Conservation (phyloP, 2,888 invertebrate genomes). For the Lordiphosa andalusiaca region DNA sequence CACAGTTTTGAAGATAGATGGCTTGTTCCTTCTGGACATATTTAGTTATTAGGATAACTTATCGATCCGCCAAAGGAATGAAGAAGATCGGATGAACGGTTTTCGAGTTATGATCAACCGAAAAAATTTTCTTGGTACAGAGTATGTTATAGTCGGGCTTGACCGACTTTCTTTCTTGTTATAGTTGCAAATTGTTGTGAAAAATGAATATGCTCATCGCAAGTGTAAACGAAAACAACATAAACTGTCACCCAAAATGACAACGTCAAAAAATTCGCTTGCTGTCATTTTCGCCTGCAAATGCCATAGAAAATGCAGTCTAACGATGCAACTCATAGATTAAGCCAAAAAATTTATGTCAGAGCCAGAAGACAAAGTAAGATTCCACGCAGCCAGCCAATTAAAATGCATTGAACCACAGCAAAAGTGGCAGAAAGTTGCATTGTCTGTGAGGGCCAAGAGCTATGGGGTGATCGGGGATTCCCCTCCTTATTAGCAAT, state of each 20-base stretch:
- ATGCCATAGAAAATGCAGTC: conserved; percentile 55
- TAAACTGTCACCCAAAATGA: conserved; percentile 44
- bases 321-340: conserved; percentile 67
- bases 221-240: conserved; percentile 40
- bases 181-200: too few species aligned
- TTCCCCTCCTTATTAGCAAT: conserved; percentile 76
- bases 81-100: too few species aligned
- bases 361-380: conserved; percentile 25
- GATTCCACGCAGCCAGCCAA: conserved; percentile 61
- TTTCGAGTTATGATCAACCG: too few species aligned
- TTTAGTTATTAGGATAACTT: too few species aligned
- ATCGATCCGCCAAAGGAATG: too few species aligned
- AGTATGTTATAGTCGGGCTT: too few species aligned
- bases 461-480: background rate
- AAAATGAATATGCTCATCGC: too few species aligned
- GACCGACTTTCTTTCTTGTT: too few species aligned
- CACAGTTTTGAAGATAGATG: too few species aligned
- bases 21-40: too few species aligned
- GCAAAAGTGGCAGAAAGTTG: conserved; percentile 12
- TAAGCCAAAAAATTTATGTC: conserved; percentile 67
- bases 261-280: conserved; percentile 45
- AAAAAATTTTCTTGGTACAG: too few species aligned
- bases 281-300: conserved; percentile 51
- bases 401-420: conserved; percentile 79
- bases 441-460: conserved; percentile 40